These are phyloP conservation scores for Eupithecia inturbata DNA, from an alignment of 2,888 invertebrate genomes.

Conservation along the genomic window DNA sequence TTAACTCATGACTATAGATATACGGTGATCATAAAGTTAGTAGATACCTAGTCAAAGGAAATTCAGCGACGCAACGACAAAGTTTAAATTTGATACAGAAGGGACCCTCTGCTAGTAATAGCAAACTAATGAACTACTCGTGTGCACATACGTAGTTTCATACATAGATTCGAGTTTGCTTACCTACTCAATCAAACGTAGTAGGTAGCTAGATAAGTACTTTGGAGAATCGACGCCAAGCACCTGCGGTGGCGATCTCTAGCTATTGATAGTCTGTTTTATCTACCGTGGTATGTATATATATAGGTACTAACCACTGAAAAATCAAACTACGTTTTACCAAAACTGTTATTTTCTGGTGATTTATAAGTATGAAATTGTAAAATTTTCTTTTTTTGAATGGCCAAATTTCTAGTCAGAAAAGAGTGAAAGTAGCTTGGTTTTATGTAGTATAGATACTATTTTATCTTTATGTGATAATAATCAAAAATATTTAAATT, in stretches of 20 bases:
- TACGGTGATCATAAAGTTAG: background rate
- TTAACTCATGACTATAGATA: background rate
- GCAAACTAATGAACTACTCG: slow-evolving; percentile 30
- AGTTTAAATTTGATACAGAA: slow-evolving; percentile 35
- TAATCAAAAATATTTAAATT: background rate
- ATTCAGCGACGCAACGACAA: slow-evolving; percentile 29
- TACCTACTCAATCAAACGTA: slow-evolving; percentile 10
- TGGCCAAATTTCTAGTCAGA: background rate
- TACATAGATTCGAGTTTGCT: slow-evolving; percentile 21
- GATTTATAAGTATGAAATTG: background rate
- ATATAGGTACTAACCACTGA: background rate
- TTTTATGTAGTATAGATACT: too few relatives aligned
- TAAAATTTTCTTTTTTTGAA: background rate
- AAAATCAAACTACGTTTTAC: background rate
- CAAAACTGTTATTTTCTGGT: background rate
- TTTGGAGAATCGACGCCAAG: background rate
- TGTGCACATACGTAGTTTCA: slow-evolving; percentile 27
- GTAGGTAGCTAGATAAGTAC: background rate
- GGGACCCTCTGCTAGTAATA: slow-evolving; percentile 21
- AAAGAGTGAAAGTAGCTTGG: background rate
- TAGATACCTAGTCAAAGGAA: slow-evolving; percentile 25
- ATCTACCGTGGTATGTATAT: background rate
- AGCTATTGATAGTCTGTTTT: background rate
- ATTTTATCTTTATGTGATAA: background rate
- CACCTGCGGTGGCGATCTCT: background rate